phyloP scores from a whole-genome alignment of 2,888 invertebrate genomes.

The Zygothrica quintamaculata region DNA sequence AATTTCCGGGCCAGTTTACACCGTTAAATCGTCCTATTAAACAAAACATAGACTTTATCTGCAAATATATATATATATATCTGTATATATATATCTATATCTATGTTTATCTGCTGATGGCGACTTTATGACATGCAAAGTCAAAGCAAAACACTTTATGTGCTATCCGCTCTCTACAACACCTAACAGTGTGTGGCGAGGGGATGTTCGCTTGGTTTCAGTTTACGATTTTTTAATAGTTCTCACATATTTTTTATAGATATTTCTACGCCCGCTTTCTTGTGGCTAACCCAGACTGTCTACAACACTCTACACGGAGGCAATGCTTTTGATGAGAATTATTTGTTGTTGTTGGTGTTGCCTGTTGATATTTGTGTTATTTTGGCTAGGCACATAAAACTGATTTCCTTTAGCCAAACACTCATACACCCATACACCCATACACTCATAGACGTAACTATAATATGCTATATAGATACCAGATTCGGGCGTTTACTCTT shows the following conservation, averaged over 20 bases:
- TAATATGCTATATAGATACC: no score
- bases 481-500: constrained; percentile 52
- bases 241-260: constrained; percentile 82
- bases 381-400: constrained; percentile 78
- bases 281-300: constrained; percentile 35
- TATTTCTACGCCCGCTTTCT: constrained; percentile 61
- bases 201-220: constrained; percentile 42
- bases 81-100: constrained; percentile 17
- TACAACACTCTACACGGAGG: constrained; percentile 13
- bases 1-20: constrained; percentile 56
- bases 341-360: constrained; percentile 67
- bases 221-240: constrained; percentile 84
- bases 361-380: no score
- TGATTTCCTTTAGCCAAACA: constrained; percentile 70
- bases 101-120: constrained; percentile 46
- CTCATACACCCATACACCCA: no score
- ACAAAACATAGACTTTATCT: constrained; percentile 15
- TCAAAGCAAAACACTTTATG: constrained; percentile 68
- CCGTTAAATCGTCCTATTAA: constrained; percentile 19
- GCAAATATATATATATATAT: constrained; percentile 20
- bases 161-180: constrained; percentile 7
- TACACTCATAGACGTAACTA: no score
- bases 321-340: constrained; percentile 59
- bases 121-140: constrained; percentile 78
- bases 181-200: not conserved